A percentile compares a stretch with the other conserved stretches of the same genome.
Conservation (phyloP, 2,797 vertebrate genomes). For the Calcarius lapponicus region DNA sequence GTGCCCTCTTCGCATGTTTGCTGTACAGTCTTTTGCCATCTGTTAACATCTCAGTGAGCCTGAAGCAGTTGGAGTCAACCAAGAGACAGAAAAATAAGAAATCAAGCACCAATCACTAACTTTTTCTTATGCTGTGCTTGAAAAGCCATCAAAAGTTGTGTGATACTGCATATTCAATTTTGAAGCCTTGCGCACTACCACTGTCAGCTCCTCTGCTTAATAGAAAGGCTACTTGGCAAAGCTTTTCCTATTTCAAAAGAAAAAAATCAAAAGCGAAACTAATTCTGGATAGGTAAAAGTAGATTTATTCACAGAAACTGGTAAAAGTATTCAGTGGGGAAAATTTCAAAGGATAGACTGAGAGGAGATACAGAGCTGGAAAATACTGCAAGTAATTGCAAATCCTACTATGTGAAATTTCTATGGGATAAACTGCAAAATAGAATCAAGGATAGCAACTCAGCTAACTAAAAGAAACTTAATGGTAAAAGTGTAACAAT, state of each 20-base stretch:
- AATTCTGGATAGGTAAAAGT: neutral
- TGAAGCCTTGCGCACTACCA: neutral
- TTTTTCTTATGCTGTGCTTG: fast-evolving
- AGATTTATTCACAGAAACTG: neutral
- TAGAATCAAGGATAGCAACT: neutral
- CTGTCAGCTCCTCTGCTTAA: neutral
- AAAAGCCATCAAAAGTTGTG: neutral
- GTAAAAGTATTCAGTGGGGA: neutral
- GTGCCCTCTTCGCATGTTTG: neutral
- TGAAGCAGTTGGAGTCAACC: neutral
- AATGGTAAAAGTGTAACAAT: neutral
- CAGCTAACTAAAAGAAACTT: neutral
- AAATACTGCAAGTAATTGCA: neutral
- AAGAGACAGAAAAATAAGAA: neutral
- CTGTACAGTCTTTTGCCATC: neutral
- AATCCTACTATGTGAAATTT: neutral
- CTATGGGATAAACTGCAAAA: neutral
- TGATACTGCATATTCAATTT: neutral
- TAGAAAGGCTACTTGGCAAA: neutral
- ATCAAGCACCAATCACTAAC: neutral
- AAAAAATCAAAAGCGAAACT: neutral
- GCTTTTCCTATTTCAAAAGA: neutral
- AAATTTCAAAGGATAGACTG: neutral
- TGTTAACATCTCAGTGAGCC: neutral
- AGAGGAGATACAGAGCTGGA: neutral